phyloP scores from a whole-genome alignment of 2,888 invertebrate species.

The Temnothorax unifasciatus region DNA sequence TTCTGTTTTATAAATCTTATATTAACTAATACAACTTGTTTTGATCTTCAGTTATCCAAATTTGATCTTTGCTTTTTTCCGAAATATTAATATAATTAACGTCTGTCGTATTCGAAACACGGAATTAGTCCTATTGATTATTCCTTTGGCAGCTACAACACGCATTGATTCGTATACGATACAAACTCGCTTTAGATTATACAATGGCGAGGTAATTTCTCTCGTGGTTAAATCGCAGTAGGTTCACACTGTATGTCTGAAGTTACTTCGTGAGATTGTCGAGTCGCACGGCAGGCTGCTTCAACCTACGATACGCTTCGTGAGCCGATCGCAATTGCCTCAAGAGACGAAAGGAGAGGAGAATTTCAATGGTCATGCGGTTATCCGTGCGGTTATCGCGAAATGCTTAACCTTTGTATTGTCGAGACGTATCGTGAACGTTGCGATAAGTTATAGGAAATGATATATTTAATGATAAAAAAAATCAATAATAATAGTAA shows the following conservation, averaged over 20 bases:
- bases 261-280: slow-evolving; percentile 66
- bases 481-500: not conserved
- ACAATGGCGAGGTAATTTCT: slow-evolving; percentile 73
- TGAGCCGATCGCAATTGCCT: slow-evolving; percentile 48
- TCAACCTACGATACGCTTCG: slow-evolving; percentile 48
- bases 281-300: slow-evolving; percentile 47
- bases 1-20: not conserved
- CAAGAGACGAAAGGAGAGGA: slow-evolving; percentile 37
- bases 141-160: slow-evolving; percentile 31
- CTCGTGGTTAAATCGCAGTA: slow-evolving; percentile 47
- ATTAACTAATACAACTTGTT: not conserved
- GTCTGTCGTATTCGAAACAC: slow-evolving; percentile 55
- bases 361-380: slow-evolving; percentile 41
- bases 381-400: slow-evolving; percentile 31
- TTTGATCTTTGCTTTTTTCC: not conserved
- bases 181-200: slow-evolving; percentile 38
- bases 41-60: not conserved
- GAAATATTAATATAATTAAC: not conserved
- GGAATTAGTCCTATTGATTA: slow-evolving; percentile 74
- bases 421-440: not conserved
- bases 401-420: slow-evolving; percentile 38
- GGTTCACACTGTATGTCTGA: slow-evolving; percentile 55
- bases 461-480: not conserved
- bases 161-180: slow-evolving; percentile 20
- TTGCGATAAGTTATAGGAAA: not conserved